These are phyloP conservation scores for Drosophila virilis DNA, from an alignment of 1,140 invertebrate genomes.

Conservation along the genomic window DNA sequence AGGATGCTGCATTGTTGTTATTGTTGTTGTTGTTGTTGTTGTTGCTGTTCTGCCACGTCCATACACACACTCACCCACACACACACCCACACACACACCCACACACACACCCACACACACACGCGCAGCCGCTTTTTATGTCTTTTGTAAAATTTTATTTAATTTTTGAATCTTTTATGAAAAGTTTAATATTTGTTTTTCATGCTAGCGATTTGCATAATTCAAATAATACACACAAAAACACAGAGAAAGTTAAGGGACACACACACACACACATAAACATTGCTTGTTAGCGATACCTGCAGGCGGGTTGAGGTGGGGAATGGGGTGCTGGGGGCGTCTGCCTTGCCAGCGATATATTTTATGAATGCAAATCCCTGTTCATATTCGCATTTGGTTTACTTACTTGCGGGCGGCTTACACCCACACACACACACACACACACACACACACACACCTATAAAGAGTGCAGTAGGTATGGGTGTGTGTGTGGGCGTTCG, in stretches of 20 bases:
- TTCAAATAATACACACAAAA: slow-evolving; percentile 58
- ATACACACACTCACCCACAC: not conserved
- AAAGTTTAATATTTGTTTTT: slow-evolving; percentile 83
- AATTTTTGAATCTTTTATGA: slow-evolving; percentile 82
- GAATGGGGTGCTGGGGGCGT: slow-evolving; percentile 5
- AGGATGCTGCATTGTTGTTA: not conserved
- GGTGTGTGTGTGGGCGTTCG: slow-evolving; percentile 32
- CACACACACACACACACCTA: slow-evolving; percentile 18
- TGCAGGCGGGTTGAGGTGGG: slow-evolving; percentile 10
- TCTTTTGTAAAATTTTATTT: slow-evolving; percentile 82
- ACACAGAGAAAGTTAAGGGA: slow-evolving; percentile 15
- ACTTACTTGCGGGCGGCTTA: slow-evolving; percentile 62
- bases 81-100: not conserved
- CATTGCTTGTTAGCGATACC: slow-evolving; percentile 19
- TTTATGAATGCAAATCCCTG: slow-evolving; percentile 83
- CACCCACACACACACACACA: slow-evolving; percentile 25
- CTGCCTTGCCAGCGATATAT: slow-evolving; percentile 69
- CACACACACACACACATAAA: not conserved
- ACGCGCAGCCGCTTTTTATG: slow-evolving; percentile 74
- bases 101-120: slow-evolving; percentile 4
- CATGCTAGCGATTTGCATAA: slow-evolving; percentile 82
- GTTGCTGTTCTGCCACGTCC: slow-evolving; percentile 3
- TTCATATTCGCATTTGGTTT: slow-evolving; percentile 80
- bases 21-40: not conserved
- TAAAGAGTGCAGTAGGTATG: slow-evolving; percentile 45